A percentile compares a stretch with the other conserved stretches of the same genome.
Conservation (phyloP, 2,113 vertebrate genomes). For the Cochlearius cochlearius region DNA sequence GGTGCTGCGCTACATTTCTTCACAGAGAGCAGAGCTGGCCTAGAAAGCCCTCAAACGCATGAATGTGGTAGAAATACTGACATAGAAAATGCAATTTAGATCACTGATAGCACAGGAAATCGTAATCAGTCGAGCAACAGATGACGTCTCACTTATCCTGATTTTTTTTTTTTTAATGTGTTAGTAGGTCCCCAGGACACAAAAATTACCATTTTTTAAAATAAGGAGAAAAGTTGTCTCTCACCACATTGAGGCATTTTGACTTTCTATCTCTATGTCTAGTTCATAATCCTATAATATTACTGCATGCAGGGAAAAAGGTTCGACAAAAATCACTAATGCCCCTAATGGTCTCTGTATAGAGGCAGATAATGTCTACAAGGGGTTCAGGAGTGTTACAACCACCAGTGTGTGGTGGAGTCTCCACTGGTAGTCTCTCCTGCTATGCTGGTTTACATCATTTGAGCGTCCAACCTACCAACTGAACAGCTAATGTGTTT, state of each 20-base stretch:
- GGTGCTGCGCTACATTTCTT: neutral
- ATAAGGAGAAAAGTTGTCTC: neutral
- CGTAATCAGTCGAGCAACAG: neutral
- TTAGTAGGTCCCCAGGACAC: neutral
- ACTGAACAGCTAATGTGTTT: neutral
- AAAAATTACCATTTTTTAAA: neutral
- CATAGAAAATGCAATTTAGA: neutral
- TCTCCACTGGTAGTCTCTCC: neutral
- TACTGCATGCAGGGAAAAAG: neutral
- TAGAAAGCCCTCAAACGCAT: neutral
- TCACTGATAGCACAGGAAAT: neutral
- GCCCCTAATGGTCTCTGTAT: neutral
- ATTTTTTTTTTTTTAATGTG: neutral
- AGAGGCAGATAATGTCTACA: neutral
- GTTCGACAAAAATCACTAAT: neutral
- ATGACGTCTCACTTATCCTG: neutral
- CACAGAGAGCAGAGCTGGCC: neutral
- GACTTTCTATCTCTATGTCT: neutral
- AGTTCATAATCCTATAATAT: neutral
- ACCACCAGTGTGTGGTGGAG: neutral
- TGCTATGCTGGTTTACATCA: neutral
- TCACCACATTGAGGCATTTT: neutral
- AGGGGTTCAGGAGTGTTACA: fast-evolving
- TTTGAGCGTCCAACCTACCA: neutral
- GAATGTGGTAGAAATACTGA: neutral